A percentile compares a stretch with the other conserved stretches of the same genome.
These are phyloP conservation scores for Asbolus verrucosus DNA, from an alignment of 1,140 invertebrate genomes.

Conservation along the genomic window DNA sequence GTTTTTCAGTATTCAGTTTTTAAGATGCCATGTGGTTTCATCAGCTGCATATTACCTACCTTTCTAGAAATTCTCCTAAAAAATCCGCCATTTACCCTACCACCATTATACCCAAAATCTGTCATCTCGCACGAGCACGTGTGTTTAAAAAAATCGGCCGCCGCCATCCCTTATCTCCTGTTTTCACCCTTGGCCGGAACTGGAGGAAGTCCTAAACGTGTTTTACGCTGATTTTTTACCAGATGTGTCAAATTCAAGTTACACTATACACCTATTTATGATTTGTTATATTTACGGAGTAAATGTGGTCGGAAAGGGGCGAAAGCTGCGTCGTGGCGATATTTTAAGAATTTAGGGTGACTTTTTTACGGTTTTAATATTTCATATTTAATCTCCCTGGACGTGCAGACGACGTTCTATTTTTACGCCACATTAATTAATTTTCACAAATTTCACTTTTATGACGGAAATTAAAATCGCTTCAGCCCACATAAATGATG, in stretches of 20 bases:
- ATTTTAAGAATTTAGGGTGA: conserved; percentile 36
- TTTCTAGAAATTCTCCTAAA: conserved; percentile 41
- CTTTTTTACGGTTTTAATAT: conserved; percentile 22
- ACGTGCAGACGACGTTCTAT: conserved; percentile 17
- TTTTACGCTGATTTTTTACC: conserved; percentile 41
- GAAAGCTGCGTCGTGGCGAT: conserved; percentile 26
- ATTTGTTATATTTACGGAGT: conserved; percentile 43
- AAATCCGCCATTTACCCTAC: conserved; percentile 1
- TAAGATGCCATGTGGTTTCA: conserved; percentile 60
- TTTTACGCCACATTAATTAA: conserved; percentile 15
- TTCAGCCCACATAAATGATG: conserved; percentile 11
- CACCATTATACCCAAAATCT: neutral
- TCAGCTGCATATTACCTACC: conserved; percentile 59
- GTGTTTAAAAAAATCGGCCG: conserved; percentile 28
- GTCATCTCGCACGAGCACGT: conserved; percentile 16
- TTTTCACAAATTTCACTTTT: conserved; percentile 2
- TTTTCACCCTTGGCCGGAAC: conserved; percentile 41
- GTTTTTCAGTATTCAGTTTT: conserved; percentile 57
- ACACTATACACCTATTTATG: conserved; percentile 43
- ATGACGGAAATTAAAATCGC: conserved; percentile 27
- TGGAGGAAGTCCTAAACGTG: conserved; percentile 41
- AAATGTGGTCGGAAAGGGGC: conserved; percentile 24
- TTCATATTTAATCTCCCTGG: conserved; percentile 15
- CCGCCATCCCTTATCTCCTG: conserved; percentile 27
- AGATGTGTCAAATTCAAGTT: conserved; percentile 42